Base-by-base conservation (phyloP, 2,113 vertebrate species). In the Galemys pyrenaicus region DNA sequence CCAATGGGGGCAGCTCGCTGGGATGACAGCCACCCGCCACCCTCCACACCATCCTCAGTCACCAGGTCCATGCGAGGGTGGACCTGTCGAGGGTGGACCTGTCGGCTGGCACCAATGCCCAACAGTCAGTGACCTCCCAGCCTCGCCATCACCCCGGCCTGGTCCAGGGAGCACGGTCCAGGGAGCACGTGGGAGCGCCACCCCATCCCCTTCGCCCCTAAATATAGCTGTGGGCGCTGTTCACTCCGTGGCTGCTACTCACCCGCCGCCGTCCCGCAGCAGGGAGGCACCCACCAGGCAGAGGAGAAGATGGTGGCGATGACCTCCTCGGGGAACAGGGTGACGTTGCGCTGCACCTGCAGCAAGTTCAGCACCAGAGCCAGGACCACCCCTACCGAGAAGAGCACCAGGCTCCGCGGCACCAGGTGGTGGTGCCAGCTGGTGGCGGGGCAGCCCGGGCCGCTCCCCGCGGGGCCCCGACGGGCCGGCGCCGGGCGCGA, bases 231-330 rank as follows among this genome's bases (percentile, higher is more conserved):
- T n/a, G n/a, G n/a, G n/a, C n/a, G n/a, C n/a, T 26, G 13, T 22
- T 28, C 24, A 3, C 26, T 3, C 30, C 30, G 64, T 5, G 19
- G 17, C n/a, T 35, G 1, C 24, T 30, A 97, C 99, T 99, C 96
- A 99, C 99, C 99, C 17, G 99, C 99, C 2, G 99, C 99, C 0
- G 99, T 99, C 54, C 99, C 99, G 49, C 99, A 99, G 96, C 99
- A 99, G 4, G 99, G 99, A 0, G 99, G 99, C 92, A 99, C 99
- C 99, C 99, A 99, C 99, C 99, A 99, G 67, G 99, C 99, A 0
- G 99, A 99, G 24, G 99, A 99, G 93, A 99, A 99, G 97, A 99
- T 97, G 4, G 99, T 99, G 91, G 99, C 97, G 70, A 99, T 99
- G 92, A 99, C 99, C 95, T 99, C 99, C 20, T 99, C 99, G 0